Percentiles rank a stretch among this genome's conserved stretches.
These are phyloP conservation scores for Eospalax fontanierii DNA, from an alignment of 2,797 vertebrate species.

Conservation along the genomic window DNA sequence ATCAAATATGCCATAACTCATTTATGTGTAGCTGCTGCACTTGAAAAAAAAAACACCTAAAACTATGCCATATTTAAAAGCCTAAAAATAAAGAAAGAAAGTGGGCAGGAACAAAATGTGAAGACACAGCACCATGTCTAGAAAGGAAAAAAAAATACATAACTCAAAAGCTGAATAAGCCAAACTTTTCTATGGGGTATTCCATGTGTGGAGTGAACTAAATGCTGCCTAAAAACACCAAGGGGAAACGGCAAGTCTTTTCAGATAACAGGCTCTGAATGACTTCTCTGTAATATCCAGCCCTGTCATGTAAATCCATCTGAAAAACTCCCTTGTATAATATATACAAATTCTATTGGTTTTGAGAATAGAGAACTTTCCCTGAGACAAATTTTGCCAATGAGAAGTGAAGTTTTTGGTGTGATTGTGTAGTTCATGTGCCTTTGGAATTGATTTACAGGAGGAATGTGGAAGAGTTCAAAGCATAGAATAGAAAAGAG, in stretches of 20 bases:
- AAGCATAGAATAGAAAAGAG: neutral
- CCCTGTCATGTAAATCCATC: neutral
- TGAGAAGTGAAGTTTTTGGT: neutral
- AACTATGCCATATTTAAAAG: neutral
- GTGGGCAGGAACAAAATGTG: neutral
- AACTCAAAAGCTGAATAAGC: conserved; percentile 12
- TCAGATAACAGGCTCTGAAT: conserved; percentile 39
- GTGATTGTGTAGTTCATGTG: neutral
- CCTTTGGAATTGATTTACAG: neutral
- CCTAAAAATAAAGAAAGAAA: neutral
- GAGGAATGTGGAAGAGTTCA: neutral
- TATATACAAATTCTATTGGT: neutral
- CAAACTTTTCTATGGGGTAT: neutral
- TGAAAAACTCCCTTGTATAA: neutral
- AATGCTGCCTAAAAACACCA: neutral
- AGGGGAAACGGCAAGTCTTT: conserved; percentile 50
- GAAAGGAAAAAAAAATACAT: conserved; percentile 26
- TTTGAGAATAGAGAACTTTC: too few species aligned
- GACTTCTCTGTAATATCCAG: neutral
- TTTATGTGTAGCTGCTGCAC: neutral
- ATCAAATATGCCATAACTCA: neutral
- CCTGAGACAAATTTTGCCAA: too few species aligned
- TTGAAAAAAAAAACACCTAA: conserved; percentile 11
- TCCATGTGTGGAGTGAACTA: neutral
- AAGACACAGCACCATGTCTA: neutral